Evolutionary conservation across 2,888 invertebrate genomes (phyloP), one percentile per base, ranked within the genome.

Genomic region (Atrina japonica): DNA sequence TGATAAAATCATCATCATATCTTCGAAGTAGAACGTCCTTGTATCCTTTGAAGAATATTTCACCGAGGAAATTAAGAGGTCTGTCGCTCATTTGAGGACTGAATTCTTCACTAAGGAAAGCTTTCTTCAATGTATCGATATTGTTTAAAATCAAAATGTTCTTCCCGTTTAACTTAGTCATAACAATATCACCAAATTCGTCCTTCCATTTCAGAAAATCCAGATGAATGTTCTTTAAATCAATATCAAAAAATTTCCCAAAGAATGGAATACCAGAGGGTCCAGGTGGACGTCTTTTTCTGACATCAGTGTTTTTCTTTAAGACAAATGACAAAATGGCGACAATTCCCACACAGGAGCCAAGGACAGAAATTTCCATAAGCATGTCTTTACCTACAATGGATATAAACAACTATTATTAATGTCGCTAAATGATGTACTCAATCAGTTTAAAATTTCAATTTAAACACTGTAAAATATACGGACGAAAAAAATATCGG

Each of bases 161-260:
- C 65, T 78, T 75, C 7, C 81, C 79, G 2, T 77, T 55, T 14
- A 80, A 63, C 70, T 76, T 81, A 27, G 77, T 76, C 67, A 77
- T 77, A 27, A 80, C 73, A 14, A 81, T 63, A 40, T 81, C 75
- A 14, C 79, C 79, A 60, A 68, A 73, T 11, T 41, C 56, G 63
- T 75, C 74, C 43, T 74, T 72, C 81, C 81, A 81, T 61, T 78
- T 73, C 61, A 71, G 60, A 35, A 81, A 78, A 56, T 78, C 73
- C 25, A 76, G 49, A 56, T 81, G 81, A 64, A 79, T 65, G 27
- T 79, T 69, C 23, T 69, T 68, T 3, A 74, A 63, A 55, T 76
- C 77, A 16, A 81, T 52, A 25, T 70, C 73, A 40, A 81, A 75
- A 1, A 70, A 66, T n/a, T 71, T 71, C 9, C 81, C 81, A 43